Percentiles rank a stretch among this genome's conserved stretches.
Conservation (phyloP, 2,888 invertebrate genomes). For the Parnassius smintheus region DNA sequence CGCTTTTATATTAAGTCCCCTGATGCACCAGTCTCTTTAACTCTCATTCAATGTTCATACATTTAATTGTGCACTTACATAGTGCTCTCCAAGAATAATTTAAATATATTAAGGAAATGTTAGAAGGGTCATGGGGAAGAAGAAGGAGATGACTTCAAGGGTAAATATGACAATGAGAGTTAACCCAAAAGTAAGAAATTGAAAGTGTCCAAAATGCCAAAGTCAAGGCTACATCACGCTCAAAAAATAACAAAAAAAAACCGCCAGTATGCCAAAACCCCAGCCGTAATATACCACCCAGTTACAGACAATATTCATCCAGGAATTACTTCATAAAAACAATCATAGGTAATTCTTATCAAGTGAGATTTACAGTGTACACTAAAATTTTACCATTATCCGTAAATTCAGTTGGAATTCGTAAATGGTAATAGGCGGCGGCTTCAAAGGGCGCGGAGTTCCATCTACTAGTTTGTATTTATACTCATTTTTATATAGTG, state of each 20-base stretch:
- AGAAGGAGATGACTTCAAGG: slow-evolving; percentile 86
- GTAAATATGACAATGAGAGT: slow-evolving; percentile 88
- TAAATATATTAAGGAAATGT: slow-evolving; percentile 91
- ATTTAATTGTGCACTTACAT: slow-evolving; percentile 90
- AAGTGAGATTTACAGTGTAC: slow-evolving; percentile 20
- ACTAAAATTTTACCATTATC: background rate
- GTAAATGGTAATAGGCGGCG: slow-evolving; percentile 26
- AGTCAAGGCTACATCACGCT: slow-evolving; percentile 85
- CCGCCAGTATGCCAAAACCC: slow-evolving; percentile 31
- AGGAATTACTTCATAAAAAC: slow-evolving; percentile 18
- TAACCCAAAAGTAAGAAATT: slow-evolving; percentile 90
- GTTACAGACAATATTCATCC: slow-evolving; percentile 19
- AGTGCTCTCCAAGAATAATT: slow-evolving; percentile 88
- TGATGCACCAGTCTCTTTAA: slow-evolving; percentile 92
- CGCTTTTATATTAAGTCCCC: slow-evolving; percentile 92
- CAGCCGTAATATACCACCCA: slow-evolving; percentile 3
- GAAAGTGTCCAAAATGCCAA: slow-evolving; percentile 86
- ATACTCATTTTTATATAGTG: slow-evolving; percentile 46
- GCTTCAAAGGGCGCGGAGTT: too few species aligned
- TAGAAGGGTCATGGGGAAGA: slow-evolving; percentile 90
- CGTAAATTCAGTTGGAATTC: slow-evolving; percentile 14
- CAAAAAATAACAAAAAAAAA: slow-evolving; percentile 84
- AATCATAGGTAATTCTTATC: slow-evolving; percentile 24
- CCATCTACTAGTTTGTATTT: too few species aligned
- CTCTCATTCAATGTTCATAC: slow-evolving; percentile 89